Percentiles rank a stretch among this genome's conserved stretches.
phyloP scores from a whole-genome alignment of 2,797 vertebrate genomes.

The Threskiornis aethiopicus region DNA sequence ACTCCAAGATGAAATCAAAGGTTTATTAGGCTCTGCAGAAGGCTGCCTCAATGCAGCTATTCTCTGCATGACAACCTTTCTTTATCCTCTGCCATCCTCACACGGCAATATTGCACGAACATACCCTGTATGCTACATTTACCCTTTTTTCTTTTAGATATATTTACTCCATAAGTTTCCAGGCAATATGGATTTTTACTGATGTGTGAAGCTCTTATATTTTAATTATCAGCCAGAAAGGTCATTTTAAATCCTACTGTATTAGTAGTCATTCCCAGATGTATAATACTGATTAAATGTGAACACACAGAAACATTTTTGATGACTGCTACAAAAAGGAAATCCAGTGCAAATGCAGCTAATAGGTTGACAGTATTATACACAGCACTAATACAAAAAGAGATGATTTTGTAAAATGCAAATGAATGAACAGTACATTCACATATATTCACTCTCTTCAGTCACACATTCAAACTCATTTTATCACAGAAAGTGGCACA shows the following conservation, averaged over 20 bases:
- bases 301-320: not conserved
- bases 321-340: not conserved
- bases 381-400: not conserved
- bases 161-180: not conserved
- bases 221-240: not conserved
- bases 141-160: not conserved
- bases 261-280: not conserved
- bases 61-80: not conserved
- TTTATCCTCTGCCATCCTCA: not conserved
- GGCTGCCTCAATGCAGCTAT: not conserved
- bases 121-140: not conserved
- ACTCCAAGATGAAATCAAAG: not conserved
- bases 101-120: fast-evolving
- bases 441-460: not conserved
- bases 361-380: not conserved
- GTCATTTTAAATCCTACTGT: not conserved
- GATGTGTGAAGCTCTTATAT: not conserved
- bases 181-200: not conserved
- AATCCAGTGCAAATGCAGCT: not conserved
- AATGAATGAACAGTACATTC: not conserved
- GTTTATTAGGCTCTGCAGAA: not conserved
- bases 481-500: not conserved
- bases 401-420: not conserved
- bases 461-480: not conserved
- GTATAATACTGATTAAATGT: not conserved